phyloP scores from a whole-genome alignment of 2,113 vertebrate genomes.

The Columbina picui region DNA sequence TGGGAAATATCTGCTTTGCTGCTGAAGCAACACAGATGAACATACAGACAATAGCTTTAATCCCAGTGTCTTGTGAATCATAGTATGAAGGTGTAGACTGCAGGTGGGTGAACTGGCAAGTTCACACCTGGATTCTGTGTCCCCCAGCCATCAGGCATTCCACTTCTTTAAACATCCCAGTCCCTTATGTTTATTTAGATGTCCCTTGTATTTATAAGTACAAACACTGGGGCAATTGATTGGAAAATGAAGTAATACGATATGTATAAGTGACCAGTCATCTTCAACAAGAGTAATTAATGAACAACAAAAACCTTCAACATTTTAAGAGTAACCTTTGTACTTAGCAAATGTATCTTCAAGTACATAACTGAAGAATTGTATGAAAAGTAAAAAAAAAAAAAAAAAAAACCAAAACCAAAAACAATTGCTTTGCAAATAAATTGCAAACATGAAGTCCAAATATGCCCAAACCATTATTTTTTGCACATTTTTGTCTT shows the following conservation, averaged over 20 bases:
- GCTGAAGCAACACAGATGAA: neutral
- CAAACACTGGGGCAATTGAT: neutral
- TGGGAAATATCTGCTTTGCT: neutral
- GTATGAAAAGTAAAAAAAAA: neutral
- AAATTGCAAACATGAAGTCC: neutral
- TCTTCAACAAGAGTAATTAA: neutral
- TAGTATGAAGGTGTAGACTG: neutral
- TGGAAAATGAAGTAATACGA: neutral
- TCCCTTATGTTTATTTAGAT: neutral
- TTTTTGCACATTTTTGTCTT: neutral
- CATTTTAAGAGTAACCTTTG: neutral
- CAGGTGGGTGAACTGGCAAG: neutral
- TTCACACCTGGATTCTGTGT: neutral
- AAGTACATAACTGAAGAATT: neutral
- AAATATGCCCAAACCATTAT: neutral
- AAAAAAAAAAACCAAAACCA: too few species aligned
- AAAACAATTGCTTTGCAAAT: neutral
- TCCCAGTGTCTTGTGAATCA: neutral
- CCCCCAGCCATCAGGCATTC: neutral
- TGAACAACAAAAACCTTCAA: neutral
- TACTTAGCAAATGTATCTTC: neutral
- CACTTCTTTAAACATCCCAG: neutral
- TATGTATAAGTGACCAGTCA: neutral
- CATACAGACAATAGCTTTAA: neutral
- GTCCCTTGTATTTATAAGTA: neutral